Evolutionary conservation across 2,113 vertebrate genomes (phyloP).

Genomic region (Rhabdomys dilectus): DNA sequence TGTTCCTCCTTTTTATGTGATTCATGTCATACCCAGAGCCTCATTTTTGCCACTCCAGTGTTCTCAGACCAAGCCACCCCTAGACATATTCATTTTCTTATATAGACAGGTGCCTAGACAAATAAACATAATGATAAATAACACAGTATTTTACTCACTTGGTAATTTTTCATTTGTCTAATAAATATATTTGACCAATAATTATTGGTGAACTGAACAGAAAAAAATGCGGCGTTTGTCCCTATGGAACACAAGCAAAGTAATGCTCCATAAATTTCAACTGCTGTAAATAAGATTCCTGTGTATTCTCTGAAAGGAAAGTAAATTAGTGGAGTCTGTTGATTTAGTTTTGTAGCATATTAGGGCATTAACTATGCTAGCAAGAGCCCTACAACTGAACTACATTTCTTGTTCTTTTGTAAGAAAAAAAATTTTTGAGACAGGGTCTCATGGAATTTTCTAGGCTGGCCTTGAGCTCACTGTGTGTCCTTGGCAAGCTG

Average conservation of each 20-base stretch:
- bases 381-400: background rate
- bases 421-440: background rate
- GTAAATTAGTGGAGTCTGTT: background rate
- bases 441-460: background rate
- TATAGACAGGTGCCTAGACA: background rate
- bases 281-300: background rate
- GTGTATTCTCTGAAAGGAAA: background rate
- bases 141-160: background rate
- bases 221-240: background rate
- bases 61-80: background rate
- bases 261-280: background rate
- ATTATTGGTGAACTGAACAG: background rate
- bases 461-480: background rate
- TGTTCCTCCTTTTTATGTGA: too few species aligned
- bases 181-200: background rate
- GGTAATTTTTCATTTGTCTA: background rate
- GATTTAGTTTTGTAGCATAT: background rate
- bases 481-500: background rate
- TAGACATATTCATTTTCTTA: background rate
- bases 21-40: background rate
- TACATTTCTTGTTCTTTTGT: background rate
- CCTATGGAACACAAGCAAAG: background rate
- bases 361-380: background rate
- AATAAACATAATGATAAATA: background rate
- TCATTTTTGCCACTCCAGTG: background rate